These are phyloP conservation scores for Orussus abietinus DNA, from an alignment of 1,140 invertebrate genomes.

Conservation along the genomic window DNA sequence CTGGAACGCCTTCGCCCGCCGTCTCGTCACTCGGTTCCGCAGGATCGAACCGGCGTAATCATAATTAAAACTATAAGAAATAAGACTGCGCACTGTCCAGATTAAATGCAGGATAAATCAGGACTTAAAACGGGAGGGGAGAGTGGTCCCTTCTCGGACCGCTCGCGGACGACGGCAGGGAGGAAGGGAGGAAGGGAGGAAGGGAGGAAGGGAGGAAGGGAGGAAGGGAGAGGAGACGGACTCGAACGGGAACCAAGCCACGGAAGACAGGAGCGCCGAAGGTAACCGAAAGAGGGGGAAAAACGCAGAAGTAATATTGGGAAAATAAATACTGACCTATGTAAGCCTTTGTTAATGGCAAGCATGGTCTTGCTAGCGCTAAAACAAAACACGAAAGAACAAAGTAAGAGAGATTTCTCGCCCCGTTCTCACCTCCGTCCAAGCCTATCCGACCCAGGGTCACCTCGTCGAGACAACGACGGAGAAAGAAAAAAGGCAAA, in stretches of 20 bases:
- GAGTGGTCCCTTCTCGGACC: not conserved
- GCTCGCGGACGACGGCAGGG: not conserved
- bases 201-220: slow-evolving; percentile 10
- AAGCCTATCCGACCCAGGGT: too few relatives aligned
- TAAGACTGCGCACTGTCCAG: slow-evolving; percentile 20
- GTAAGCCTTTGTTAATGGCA: slow-evolving; percentile 85
- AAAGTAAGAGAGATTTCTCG: slow-evolving; percentile 48
- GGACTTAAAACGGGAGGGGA: not conserved
- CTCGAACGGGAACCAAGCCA: slow-evolving; percentile 13
- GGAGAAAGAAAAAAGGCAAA: slow-evolving; percentile 26
- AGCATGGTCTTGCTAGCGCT: slow-evolving; percentile 77
- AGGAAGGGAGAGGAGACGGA: slow-evolving; percentile 14
- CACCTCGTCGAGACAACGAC: slow-evolving; percentile 30
- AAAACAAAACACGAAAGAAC: slow-evolving; percentile 63
- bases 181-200: not conserved
- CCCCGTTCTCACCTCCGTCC: too few relatives aligned
- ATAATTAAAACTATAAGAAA: slow-evolving; percentile 25
- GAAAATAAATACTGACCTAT: slow-evolving; percentile 69
- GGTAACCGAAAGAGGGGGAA: slow-evolving; percentile 22
- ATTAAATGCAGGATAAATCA: slow-evolving; percentile 7
- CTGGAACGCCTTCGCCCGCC: not conserved
- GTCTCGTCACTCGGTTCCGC: not conserved
- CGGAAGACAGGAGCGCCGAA: slow-evolving; percentile 15
- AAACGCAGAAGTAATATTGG: slow-evolving; percentile 25
- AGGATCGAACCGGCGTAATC: slow-evolving; percentile 35